A percentile compares a stretch with the other conserved stretches of the same genome.
phyloP scores from a whole-genome alignment of 2,113 vertebrate species.

The Synchiropus splendidus region DNA sequence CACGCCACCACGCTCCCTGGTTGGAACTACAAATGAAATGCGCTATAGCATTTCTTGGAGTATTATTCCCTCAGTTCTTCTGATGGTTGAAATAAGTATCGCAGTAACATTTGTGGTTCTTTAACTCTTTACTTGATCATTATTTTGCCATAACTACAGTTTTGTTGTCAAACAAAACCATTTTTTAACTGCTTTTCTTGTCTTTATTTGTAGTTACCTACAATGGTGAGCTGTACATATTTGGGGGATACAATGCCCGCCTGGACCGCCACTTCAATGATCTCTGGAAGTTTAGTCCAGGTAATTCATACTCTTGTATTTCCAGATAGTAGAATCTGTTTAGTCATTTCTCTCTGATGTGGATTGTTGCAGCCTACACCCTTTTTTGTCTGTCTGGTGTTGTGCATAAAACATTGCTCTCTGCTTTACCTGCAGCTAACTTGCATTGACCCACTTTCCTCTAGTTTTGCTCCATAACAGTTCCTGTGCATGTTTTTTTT shows the following conservation, averaged over 20 bases:
- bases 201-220: conserved; percentile 75
- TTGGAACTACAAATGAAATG: not conserved
- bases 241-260: conserved; percentile 93
- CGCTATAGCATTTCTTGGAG: too few relatives aligned
- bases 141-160: too few relatives aligned
- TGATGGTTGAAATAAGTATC: too few relatives aligned
- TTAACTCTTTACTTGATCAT: too few relatives aligned
- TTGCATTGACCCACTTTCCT: conserved; percentile 28
- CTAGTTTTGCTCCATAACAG: not conserved
- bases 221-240: conserved; percentile 90
- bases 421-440: not conserved
- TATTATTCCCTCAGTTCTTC: too few relatives aligned
- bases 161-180: not conserved
- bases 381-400: too few relatives aligned
- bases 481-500: too few relatives aligned
- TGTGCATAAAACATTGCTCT: not conserved
- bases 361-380: too few relatives aligned
- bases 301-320: conserved; percentile 53
- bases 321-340: not conserved
- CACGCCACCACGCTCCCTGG: too few relatives aligned
- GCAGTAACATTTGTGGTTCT: too few relatives aligned
- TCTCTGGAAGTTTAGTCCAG: conserved; percentile 97
- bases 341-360: too few relatives aligned
- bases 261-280: conserved; percentile 95
- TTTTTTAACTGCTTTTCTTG: too few relatives aligned